Evolutionary conservation across 2,797 vertebrate species (phyloP), one percentile per base, ranked within the genome.

Genomic region (Rhadinocentrus ornatus): DNA sequence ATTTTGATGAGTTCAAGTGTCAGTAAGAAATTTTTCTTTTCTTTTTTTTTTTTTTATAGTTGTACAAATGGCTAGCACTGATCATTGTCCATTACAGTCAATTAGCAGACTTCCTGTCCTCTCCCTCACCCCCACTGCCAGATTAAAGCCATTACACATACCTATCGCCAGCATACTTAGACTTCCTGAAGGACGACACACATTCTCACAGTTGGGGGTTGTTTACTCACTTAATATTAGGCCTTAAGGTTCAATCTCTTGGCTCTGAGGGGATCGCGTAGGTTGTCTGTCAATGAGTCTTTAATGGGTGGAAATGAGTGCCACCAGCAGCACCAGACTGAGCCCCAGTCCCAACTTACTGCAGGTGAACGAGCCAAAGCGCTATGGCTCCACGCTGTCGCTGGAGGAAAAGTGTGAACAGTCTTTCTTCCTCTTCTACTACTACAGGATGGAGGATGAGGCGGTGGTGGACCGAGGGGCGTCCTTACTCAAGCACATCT

Each of bases 371-470:
- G 92, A 96, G 92, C 96, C 95, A n/a, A 94, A 82, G 82, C 84
- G 93, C 88, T 96, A 95, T 82, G 93, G 93, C 78, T 94, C 96
- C 3, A 94, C 92, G 41, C 83, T 93, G 92, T 96, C 96, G 0
- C 91, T 97, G 86, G 95, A 96, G 92, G 96, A 99, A 88, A 97
- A 95, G 93, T 96, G 97, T 97, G 96, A 98, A 92, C 96, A 96
- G 92, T 99, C 97, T 93, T 98, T 99, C 86, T 98, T 99, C 95
- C 95, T 98, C 82, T 99, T 98, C 90, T 99, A 98, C 94, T 97
- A 97, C 94, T 98, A 97, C 90, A 99, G 97, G 95, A 97, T 99
- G 97, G 97, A 99, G 93, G 97, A 99, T 87, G 97, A 99, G 94
- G 97, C 97, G 24, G 97, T 99, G 82, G 87, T 99, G 95, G 97